Evolutionary conservation across 2,888 invertebrate species (phyloP), one percentile per base, ranked within the genome.

Genomic region (Oegoconia quadripuncta): DNA sequence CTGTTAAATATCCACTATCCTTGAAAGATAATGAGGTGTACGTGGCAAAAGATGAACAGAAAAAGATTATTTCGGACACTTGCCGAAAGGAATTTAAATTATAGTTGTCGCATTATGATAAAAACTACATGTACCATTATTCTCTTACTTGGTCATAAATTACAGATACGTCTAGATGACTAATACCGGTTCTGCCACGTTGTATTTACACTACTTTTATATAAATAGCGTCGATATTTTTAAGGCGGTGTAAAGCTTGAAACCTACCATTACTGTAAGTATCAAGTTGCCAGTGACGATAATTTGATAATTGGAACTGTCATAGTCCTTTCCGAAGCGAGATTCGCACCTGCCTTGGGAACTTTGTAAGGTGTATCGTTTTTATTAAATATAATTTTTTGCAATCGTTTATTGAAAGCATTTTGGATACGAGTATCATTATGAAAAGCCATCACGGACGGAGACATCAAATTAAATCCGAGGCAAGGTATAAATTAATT

Each of bases 301-400:
- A 77, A 80, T 80, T 79, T 75, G 74, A 74, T 81, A 77, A 82
- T 79, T 78, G 76, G 62, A 61, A 60, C 67, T 74, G 74, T 75
- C 74, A 69, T 68, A 68, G 65, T 55, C 39, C 39, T 37, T 40
- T 41, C 48, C 36, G 37, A 40, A 46, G 37, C n/a, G 46, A 48
- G 51, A 52, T 59, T 54, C 50, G 59, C 72, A 71, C 64, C 69
- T 71, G 71, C 63, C 49, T 49, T 42, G 44, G 15, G 45, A 45
- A 34, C 27, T 35, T 31, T 26, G 40, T 22, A 20, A 22, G 15
- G 11, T 15, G 23, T 29, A 16, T 18, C 11, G 27, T 36, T 28
- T 36, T 29, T 29, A 36, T 36, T 36, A 29, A n/a, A n/a, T 36
- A 36, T 29, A 36, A 22, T 13, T 33, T 23, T 33, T 11, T 23